phyloP scores from a whole-genome alignment of 2,888 invertebrate species.

The Epicampocera succincta region DNA sequence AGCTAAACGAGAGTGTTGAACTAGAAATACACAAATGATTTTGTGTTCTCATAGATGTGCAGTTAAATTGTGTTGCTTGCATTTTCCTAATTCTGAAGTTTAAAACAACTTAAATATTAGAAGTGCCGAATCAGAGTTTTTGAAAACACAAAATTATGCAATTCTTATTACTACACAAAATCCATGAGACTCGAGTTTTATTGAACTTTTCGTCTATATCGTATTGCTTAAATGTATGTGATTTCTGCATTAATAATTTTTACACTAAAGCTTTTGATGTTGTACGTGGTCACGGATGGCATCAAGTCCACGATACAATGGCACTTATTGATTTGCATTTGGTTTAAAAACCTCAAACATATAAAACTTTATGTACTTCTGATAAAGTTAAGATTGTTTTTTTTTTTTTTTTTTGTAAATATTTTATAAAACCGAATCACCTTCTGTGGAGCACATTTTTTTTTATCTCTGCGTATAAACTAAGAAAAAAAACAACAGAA shows the following conservation, averaged over 20 bases:
- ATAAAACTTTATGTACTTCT: not conserved
- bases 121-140: not conserved
- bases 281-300: slow-evolving; percentile 17
- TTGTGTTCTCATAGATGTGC: too few relatives aligned
- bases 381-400: not conserved
- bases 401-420: not conserved
- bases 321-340: slow-evolving; percentile 10
- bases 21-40: too few relatives aligned
- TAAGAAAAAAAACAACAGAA: too few relatives aligned
- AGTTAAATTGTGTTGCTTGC: too few relatives aligned
- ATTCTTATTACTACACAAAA: slow-evolving; percentile 12
- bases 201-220: not conserved
- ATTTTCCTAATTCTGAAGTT: too few relatives aligned
- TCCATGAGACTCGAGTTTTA: slow-evolving; percentile 24
- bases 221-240: slow-evolving; percentile 36
- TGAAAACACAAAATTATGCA: slow-evolving; percentile 14
- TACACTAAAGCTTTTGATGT: not conserved
- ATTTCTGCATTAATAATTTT: not conserved
- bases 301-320: slow-evolving; percentile 24
- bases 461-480: slow-evolving; percentile 22
- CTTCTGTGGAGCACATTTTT: slow-evolving; percentile 30
- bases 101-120: not conserved
- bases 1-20: too few relatives aligned
- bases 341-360: not conserved
- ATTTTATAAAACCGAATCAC: slow-evolving; percentile 11